A percentile compares a stretch with the other conserved stretches of the same genome.
Conservation (phyloP, 2,797 vertebrate genomes). For the Acipenser oxyrinchus region DNA sequence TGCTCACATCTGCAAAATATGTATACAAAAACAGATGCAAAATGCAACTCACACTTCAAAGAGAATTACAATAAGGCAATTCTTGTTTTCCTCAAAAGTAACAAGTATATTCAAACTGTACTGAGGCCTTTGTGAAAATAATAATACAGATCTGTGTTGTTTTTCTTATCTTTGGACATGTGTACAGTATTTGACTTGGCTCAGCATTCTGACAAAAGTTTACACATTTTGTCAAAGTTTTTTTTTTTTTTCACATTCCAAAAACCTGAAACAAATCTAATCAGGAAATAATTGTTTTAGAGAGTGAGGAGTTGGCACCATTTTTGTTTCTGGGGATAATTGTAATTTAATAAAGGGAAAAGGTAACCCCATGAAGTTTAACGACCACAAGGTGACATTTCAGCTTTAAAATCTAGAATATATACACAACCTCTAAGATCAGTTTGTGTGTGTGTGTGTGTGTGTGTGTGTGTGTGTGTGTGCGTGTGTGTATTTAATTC, state of each 20-base stretch:
- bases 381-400: not conserved
- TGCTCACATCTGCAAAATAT: slow-evolving; percentile 43
- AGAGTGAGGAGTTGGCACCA: not conserved
- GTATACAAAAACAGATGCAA: slow-evolving; percentile 31
- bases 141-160: slow-evolving; percentile 38
- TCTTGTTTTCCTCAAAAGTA: too few species aligned
- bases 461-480: slow-evolving; percentile 19
- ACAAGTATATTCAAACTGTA: slow-evolving; percentile 26
- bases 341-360: not conserved
- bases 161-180: not conserved
- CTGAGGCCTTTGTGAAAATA: slow-evolving; percentile 12
- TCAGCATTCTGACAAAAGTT: not conserved
- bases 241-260: not conserved
- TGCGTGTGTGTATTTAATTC: slow-evolving; percentile 21
- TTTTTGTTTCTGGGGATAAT: not conserved
- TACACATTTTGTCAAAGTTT: not conserved
- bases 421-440: too few species aligned
- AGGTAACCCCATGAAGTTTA: not conserved
- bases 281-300: not conserved
- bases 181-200: not conserved
- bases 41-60: slow-evolving; percentile 9
- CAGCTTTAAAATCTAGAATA: not conserved
- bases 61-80: slow-evolving; percentile 14
- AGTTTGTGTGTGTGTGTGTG: slow-evolving; percentile 19
- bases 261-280: slow-evolving; percentile 1